Base-by-base conservation (phyloP, 2,113 vertebrate species). In the Notarius lentiginosus region DNA sequence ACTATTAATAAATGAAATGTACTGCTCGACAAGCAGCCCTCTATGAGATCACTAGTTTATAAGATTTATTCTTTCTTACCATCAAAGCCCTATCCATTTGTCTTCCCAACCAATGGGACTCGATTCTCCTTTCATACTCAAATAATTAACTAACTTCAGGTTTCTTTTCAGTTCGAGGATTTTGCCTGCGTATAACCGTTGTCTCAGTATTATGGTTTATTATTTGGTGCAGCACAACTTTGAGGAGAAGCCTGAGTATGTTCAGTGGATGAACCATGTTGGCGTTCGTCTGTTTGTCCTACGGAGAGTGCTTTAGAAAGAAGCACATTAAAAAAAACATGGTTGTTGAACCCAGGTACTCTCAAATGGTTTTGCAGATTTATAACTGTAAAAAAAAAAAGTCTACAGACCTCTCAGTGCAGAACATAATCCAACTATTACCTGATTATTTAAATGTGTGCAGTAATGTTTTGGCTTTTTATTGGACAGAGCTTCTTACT, bases 1-100 rank as follows among this genome's bases (percentile, higher is more conserved):
- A 76, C 72, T 27, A 68, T 61, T 66, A 81, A 73, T 27, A 14
- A 89, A 79, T 61, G 55, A 63, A 86, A 83, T 30, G 72, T 12
- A 60, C 12, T 11, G 72, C 30, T 22, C 34, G 24, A 49, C 41
- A 34, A 73, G 63, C 58, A 22, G 56, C 55, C 66, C 83, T 82
- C 86, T 49, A 75, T 61, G 49, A n/a, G 56, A 51, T 24, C 27
- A 47, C n/a, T 68, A 27, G 73, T 66, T 66, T 68, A 68, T 68
- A 2, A 68, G 27, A 68, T 65, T 65, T 30, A 17, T 68, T 17
- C 15, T 41, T 41, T 41, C 68, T 72, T 72, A 73, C 27, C 70
- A 47, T 22, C 7, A 72, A 72, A 41, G 15, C 34, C 7, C 30
- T 20, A 72, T 9, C 30, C 2, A 41, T 20, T 20, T 18, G 27